Evolutionary conservation across 2,888 invertebrate genomes (phyloP).

Genomic region (Bombyx huttoni): DNA sequence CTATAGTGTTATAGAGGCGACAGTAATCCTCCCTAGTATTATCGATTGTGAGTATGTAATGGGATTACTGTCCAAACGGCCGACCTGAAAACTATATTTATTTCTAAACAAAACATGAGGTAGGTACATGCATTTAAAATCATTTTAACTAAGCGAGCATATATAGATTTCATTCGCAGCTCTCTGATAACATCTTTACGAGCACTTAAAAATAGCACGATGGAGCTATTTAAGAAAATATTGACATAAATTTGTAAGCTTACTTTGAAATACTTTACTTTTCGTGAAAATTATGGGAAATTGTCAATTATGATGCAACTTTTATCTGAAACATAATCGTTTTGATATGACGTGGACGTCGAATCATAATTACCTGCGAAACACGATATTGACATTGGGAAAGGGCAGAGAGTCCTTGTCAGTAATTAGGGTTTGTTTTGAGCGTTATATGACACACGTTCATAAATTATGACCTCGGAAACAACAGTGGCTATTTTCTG

Average conservation of each 20-base stretch:
- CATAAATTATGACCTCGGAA: constrained; percentile 27
- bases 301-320: no score
- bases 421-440: constrained; percentile 16
- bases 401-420: constrained; percentile 12
- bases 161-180: background rate
- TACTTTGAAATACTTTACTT: no score
- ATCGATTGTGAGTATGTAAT: constrained; percentile 49
- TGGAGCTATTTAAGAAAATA: background rate
- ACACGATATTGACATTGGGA: constrained; percentile 16
- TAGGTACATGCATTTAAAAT: constrained; percentile 6
- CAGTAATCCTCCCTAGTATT: constrained; percentile 42
- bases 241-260: background rate
- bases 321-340: background rate
- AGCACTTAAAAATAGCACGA: constrained; percentile 3
- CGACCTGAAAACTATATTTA: constrained; percentile 25
- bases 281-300: no score
- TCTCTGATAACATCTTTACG: background rate
- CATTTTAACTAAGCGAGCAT: constrained; percentile 13
- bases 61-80: constrained; percentile 44
- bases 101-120: background rate
- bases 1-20: no score
- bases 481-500: constrained; percentile 19
- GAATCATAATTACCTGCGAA: constrained; percentile 1
- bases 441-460: constrained; percentile 4
- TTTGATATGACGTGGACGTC: constrained; percentile 1